phyloP scores from a whole-genome alignment of 2,888 invertebrate species.

The Pristionchus fissidentatus region DNA sequence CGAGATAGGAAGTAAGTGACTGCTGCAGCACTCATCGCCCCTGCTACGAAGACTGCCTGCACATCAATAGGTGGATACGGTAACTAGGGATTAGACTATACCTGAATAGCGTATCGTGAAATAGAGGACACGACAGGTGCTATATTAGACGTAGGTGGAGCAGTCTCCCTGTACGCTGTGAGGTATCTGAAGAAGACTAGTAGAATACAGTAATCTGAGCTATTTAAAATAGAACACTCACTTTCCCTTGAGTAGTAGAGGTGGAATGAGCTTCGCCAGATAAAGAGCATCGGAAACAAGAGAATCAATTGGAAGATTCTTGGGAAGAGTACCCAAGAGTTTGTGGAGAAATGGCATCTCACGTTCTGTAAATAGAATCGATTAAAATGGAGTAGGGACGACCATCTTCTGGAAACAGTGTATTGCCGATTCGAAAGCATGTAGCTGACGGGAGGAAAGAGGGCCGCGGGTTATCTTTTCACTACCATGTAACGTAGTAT shows the following conservation, averaged over 20 bases:
- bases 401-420: too few species aligned
- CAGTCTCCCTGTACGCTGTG: slow-evolving; percentile 13
- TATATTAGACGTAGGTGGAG: slow-evolving; percentile 12
- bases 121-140: slow-evolving; percentile 38
- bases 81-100: not conserved
- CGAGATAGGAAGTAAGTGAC: slow-evolving; percentile 35
- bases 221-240: not conserved
- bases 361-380: slow-evolving; percentile 6
- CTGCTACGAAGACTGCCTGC: slow-evolving; percentile 41
- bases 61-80: not conserved
- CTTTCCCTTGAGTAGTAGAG: slow-evolving; percentile 40
- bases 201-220: not conserved
- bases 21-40: slow-evolving; percentile 49
- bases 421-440: too few species aligned
- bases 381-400: too few species aligned
- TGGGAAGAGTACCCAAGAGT: slow-evolving; percentile 44
- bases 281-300: slow-evolving; percentile 48
- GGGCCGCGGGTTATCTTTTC: too few species aligned
- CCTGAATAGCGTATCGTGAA: slow-evolving; percentile 47
- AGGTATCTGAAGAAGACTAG: slow-evolving; percentile 7
- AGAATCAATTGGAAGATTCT: slow-evolving; percentile 48
- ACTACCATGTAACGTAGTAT: too few species aligned
- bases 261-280: slow-evolving; percentile 44
- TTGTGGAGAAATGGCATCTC: slow-evolving; percentile 47
- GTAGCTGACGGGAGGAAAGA: too few species aligned